Evolutionary conservation across 2,797 vertebrate genomes (phyloP).

Genomic region (Lemur catta): DNA sequence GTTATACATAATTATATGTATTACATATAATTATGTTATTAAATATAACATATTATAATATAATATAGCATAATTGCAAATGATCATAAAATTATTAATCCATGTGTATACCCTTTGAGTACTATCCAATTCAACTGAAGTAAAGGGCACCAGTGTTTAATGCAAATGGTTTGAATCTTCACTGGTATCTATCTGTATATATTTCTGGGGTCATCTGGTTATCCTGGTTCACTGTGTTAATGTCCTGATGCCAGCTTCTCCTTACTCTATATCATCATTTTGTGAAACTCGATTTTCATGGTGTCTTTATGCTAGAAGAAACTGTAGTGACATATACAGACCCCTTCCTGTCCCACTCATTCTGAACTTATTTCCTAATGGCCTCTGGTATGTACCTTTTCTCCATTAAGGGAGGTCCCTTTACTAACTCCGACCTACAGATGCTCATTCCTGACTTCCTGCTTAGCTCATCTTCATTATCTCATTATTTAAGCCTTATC

Average conservation of each 20-base stretch:
- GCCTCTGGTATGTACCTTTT: background rate
- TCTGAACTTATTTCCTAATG: background rate
- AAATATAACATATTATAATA: background rate
- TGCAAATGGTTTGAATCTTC: background rate
- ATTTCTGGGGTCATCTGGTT: background rate
- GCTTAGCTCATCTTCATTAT: background rate
- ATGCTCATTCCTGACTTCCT: background rate
- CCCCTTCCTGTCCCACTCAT: background rate
- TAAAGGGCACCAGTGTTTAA: background rate
- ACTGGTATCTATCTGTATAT: background rate
- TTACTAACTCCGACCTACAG: background rate
- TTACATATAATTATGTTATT: background rate
- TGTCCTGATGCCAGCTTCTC: background rate
- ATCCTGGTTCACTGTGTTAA: background rate
- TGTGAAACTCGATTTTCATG: background rate
- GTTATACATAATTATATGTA: background rate
- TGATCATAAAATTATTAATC: background rate
- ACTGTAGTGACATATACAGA: background rate
- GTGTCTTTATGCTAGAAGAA: background rate
- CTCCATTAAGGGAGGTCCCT: background rate
- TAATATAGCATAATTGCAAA: background rate
- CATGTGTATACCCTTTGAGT: background rate
- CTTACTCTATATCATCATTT: background rate
- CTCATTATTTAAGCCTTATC: background rate
- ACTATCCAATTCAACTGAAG: background rate